A percentile compares a stretch with the other conserved stretches of the same genome.
Conservation (phyloP, 2,888 invertebrate species). For the Archaeoteleia sp. region DNA sequence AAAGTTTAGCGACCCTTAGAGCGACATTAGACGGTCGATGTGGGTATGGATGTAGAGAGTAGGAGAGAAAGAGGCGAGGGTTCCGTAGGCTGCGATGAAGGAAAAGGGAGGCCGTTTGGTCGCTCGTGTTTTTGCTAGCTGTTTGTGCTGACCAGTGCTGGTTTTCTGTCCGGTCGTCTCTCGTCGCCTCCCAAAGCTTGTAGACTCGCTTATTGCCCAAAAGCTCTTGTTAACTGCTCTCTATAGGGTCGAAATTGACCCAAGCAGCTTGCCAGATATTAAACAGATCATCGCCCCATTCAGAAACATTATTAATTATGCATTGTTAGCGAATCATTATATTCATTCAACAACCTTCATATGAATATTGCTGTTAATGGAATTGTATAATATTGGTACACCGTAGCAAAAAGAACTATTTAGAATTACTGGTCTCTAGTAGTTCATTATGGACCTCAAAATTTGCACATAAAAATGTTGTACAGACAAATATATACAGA, state of each 20-base stretch:
- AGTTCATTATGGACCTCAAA: too few species aligned
- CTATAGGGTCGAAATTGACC: slow-evolving; percentile 56
- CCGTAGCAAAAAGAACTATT: too few species aligned
- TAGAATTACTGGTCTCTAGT: too few species aligned
- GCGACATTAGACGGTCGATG: slow-evolving; percentile 45
- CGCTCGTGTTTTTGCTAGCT: slow-evolving; percentile 65
- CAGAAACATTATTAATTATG: slow-evolving; percentile 44
- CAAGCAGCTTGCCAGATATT: slow-evolving; percentile 45
- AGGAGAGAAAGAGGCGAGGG: slow-evolving; percentile 40
- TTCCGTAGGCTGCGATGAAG: slow-evolving; percentile 36
- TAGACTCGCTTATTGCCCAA: slow-evolving; percentile 71
- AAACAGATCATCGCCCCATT: slow-evolving; percentile 51
- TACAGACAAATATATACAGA: too few species aligned
- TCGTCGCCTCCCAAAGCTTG: slow-evolving; percentile 71
- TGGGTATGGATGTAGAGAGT: slow-evolving; percentile 32
- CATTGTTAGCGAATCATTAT: slow-evolving; percentile 30
- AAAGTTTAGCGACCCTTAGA: slow-evolving; percentile 56
- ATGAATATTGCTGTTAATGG: slow-evolving; percentile 18
- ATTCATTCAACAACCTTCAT: slow-evolving; percentile 25
- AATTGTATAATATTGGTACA: too few species aligned
- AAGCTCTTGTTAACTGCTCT: slow-evolving; percentile 68
- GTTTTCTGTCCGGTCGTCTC: slow-evolving; percentile 69
- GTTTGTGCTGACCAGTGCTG: slow-evolving; percentile 72
- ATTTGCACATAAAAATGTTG: too few species aligned
- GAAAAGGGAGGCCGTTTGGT: slow-evolving; percentile 51